phyloP scores from a whole-genome alignment of 2,888 invertebrate genomes.

The Diabrotica balteata region DNA sequence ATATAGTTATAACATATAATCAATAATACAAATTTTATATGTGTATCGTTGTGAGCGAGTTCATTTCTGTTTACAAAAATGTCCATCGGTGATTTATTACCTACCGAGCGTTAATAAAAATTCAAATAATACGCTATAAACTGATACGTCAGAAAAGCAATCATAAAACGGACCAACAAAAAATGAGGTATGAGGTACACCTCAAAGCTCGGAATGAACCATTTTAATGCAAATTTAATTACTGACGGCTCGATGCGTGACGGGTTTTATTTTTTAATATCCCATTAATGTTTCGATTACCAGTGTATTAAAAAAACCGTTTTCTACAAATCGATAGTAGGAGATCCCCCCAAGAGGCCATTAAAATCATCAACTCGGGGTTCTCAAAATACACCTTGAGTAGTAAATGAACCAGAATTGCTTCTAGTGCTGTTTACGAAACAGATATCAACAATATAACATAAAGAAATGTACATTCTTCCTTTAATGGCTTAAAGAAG shows the following conservation, averaged over 20 bases:
- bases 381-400: no score
- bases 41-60: conserved; percentile 19
- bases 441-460: no score
- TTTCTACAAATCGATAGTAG: neutral
- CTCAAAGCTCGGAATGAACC: conserved; percentile 8
- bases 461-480: no score
- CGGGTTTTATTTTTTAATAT: conserved; percentile 2
- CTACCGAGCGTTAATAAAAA: conserved; percentile 52
- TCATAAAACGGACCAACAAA: conserved; percentile 31
- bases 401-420: no score
- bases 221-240: conserved; percentile 31
- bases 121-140: conserved; percentile 59
- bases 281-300: neutral
- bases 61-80: conserved; percentile 38
- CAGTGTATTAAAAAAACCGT: neutral
- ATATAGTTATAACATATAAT: no score
- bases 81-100: conserved; percentile 54
- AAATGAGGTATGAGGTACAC: conserved; percentile 13
- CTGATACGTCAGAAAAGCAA: conserved; percentile 48
- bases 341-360: no score
- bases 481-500: no score
- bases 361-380: no score
- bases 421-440: no score
- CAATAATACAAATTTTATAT: neutral
- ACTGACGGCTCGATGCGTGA: neutral